phyloP scores from a whole-genome alignment of 2,113 vertebrate species.

The Epinephelus lanceolatus region DNA sequence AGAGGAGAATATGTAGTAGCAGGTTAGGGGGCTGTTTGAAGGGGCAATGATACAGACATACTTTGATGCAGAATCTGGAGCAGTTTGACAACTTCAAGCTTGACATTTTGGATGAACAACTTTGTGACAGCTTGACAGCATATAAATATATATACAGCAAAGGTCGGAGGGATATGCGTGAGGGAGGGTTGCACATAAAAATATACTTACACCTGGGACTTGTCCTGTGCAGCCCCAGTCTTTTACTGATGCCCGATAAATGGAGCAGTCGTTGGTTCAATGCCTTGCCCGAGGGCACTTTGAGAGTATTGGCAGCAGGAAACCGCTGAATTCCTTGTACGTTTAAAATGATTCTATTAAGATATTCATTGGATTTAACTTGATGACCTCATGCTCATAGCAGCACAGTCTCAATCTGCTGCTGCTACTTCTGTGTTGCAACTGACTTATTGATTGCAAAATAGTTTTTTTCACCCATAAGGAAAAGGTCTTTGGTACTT shows the following conservation, averaged over 20 bases:
- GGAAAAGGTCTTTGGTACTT: constrained; percentile 1
- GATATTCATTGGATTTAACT: constrained; percentile 51
- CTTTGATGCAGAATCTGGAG: constrained; percentile 66
- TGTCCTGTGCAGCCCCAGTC: constrained; percentile 7
- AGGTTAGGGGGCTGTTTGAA: constrained; percentile 42
- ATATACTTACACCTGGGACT: constrained; percentile 42
- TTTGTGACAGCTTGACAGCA: constrained; percentile 70
- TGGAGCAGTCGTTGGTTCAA: constrained; percentile 29
- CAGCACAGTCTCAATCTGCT: constrained; percentile 20
- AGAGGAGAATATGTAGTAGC: constrained; percentile 26
- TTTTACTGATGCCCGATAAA: constrained; percentile 44
- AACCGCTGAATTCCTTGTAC: constrained; percentile 39
- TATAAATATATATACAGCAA: constrained; percentile 60
- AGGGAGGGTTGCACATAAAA: constrained; percentile 33
- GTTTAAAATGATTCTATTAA: constrained; percentile 56
- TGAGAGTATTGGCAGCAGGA: constrained; percentile 23
- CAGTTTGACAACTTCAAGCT: constrained; percentile 58
- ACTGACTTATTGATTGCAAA: constrained; percentile 37
- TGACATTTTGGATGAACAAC: constrained; percentile 71
- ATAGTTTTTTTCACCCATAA: neutral
- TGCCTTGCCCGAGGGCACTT: constrained; percentile 38
- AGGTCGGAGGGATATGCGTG: constrained; percentile 43
- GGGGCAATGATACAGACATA: constrained; percentile 34
- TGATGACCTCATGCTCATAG: constrained; percentile 46
- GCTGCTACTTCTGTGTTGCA: constrained; percentile 6